A percentile compares a stretch with the other conserved stretches of the same genome.
Evolutionary conservation across 92 coral and sea anemone species (phyloP).

Genomic region (Meandrina meandrites): DNA sequence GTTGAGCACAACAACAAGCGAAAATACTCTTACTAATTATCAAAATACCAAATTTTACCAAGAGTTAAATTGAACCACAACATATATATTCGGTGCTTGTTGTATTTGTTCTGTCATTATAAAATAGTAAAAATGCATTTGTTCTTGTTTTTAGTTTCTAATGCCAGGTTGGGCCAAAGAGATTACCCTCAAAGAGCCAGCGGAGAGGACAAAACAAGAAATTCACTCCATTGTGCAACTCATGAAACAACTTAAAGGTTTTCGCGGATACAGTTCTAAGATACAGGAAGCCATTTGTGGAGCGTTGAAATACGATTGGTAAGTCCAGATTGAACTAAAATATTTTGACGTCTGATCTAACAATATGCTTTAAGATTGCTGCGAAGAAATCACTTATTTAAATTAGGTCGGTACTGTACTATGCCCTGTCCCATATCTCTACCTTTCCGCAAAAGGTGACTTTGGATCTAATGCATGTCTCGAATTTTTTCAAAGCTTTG

Average conservation of each 20-base stretch:
- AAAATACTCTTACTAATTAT: no score
- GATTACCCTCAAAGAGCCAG: constrained; percentile 67
- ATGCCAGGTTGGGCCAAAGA: constrained; percentile 91
- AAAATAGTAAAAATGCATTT: not conserved
- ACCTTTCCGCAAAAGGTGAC: no score
- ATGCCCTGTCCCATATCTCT: no score
- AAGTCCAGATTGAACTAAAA: not conserved
- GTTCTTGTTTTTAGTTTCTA: constrained; percentile 49
- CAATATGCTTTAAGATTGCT: no score
- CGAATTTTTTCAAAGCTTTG: constrained; percentile 62
- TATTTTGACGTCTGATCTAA: no score
- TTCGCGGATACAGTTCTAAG: constrained; percentile 84
- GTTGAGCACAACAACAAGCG: no score
- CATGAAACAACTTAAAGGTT: constrained; percentile 89
- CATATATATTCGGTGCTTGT: not conserved
- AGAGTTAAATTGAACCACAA: no score
- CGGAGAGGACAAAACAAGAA: constrained; percentile 68
- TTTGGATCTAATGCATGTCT: not conserved
- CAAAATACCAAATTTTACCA: not conserved
- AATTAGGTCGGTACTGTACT: no score
- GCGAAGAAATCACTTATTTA: no score
- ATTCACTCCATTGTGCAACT: constrained; percentile 69
- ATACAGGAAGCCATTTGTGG: constrained; percentile 82
- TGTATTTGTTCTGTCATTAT: not conserved
- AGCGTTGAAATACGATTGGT: constrained; percentile 91